Percentiles rank a stretch among this genome's conserved stretches.
Conservation (phyloP, 2,113 vertebrate genomes). For the Rhinichthys klamathensis region DNA sequence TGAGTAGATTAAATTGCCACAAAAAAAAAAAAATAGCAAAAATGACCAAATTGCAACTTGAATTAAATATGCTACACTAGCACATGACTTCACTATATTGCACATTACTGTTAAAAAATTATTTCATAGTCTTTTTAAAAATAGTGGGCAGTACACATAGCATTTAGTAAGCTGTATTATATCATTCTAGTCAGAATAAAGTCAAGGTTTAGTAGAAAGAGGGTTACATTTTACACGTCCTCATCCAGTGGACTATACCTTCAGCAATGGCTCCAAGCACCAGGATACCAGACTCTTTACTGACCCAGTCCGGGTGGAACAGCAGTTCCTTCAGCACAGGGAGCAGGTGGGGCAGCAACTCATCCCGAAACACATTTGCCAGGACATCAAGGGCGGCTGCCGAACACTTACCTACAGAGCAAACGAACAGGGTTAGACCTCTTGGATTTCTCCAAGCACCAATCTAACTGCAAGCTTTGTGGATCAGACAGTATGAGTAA, state of each 20-base stretch:
- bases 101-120: neutral
- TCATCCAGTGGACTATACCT: constrained; percentile 26
- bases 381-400: constrained; percentile 89
- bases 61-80: neutral
- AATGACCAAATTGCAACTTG: neutral
- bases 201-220: neutral
- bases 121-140: neutral
- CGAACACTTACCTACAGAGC: constrained; percentile 85
- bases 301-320: constrained; percentile 79
- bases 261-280: constrained; percentile 57
- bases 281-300: constrained; percentile 70
- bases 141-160: too few species aligned
- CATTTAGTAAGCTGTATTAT: neutral
- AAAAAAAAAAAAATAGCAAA: too few species aligned
- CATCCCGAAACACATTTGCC: constrained; percentile 92
- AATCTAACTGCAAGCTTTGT: neutral
- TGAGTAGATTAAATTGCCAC: too few species aligned
- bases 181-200: neutral
- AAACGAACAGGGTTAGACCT: neutral
- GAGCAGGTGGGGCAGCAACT: constrained; percentile 88
- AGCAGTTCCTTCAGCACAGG: constrained; percentile 91
- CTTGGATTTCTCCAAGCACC: neutral
- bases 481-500: constrained; percentile 61
- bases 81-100: neutral
- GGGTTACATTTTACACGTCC: neutral